phyloP scores from a whole-genome alignment of 2,888 invertebrate species.

The Geotrupes spiniger region DNA sequence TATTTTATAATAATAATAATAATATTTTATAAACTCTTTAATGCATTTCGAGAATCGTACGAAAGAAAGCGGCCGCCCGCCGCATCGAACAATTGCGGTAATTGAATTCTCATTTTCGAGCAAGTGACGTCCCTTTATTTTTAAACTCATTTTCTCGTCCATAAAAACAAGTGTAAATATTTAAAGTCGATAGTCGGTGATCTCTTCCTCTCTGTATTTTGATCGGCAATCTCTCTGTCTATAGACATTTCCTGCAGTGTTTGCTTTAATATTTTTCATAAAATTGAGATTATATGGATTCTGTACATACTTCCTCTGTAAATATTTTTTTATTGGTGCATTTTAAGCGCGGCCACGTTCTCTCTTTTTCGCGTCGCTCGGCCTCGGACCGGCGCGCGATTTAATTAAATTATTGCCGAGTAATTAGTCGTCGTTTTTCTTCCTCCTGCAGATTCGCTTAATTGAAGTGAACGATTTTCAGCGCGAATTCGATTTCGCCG shows the following conservation, averaged over 20 bases:
- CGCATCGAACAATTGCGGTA: constrained; percentile 2
- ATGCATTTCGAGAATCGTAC: no score
- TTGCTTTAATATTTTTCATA: constrained; percentile 52
- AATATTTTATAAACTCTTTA: no score
- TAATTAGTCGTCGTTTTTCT: no score
- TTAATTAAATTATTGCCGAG: no score
- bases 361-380: no score
- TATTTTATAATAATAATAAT: no score
- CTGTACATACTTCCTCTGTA: constrained; percentile 46
- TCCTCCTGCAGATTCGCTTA: no score
- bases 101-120: constrained; percentile 36
- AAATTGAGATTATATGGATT: constrained; percentile 51
- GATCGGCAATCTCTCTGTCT: constrained; percentile 51
- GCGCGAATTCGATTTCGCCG: no score
- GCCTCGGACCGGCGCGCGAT: no score
- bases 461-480: no score
- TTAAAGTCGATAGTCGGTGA: constrained; percentile 49
- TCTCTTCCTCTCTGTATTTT: constrained; percentile 47
- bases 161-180: constrained; percentile 48
- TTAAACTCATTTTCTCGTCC: constrained; percentile 44
- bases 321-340: constrained; percentile 45
- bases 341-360: constrained; percentile 25
- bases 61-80: constrained; percentile 1
- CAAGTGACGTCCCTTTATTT: constrained; percentile 38
- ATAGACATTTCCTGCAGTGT: constrained; percentile 50